Base-by-base conservation (phyloP, 2,888 invertebrate species). In the Orchesella flavescens region DNA sequence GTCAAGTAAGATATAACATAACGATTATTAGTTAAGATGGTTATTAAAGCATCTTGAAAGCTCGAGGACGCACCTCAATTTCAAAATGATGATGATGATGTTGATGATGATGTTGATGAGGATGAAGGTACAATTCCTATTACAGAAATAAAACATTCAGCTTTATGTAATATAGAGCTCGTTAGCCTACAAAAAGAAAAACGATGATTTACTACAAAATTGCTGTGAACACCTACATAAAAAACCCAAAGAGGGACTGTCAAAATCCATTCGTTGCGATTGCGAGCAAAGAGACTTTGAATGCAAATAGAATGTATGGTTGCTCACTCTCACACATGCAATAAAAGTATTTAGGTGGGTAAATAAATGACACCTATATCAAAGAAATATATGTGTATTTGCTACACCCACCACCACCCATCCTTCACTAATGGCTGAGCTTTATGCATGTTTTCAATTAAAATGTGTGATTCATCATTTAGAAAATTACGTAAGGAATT, bases 171-270 rank as follows among this genome's bases (percentile, higher is more conserved):
- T 57, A 57, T 72, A 17, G 43, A 61, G 44, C 59, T 73, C 59
- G 73, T 61, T 73, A 46, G 61, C n/a, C 19, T 17, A 61, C 59
- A 19, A 73, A 34, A 55, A 9, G 24, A 24, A 57, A 43, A 17
- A 13, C 43, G 24, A 73, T 61, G 73, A 73, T 73, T 73, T 73
- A 73, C 49, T 44, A 3, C 1, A n/a, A 61, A 13, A 57, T 55
- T 75, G 49, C 49, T n/a, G 65, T 53, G 63, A 63, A 75, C 74
- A 65, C 74, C 74, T 75, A 75, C 74, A 19, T 13, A 15, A 43
- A 65, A 75, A 63, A 63, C 53, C 65, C 19, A 74, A n/a, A 65
- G 19, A 46, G 46, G 17, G 55, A 72, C 43, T 59, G 59, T 21
- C 21, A 19, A 17, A 43, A 44, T 44, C 15, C n/a, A 24, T 55